Base-by-base conservation (phyloP, 92 coral and sea anemone genomes). In the Scolanthus callimorphus region DNA sequence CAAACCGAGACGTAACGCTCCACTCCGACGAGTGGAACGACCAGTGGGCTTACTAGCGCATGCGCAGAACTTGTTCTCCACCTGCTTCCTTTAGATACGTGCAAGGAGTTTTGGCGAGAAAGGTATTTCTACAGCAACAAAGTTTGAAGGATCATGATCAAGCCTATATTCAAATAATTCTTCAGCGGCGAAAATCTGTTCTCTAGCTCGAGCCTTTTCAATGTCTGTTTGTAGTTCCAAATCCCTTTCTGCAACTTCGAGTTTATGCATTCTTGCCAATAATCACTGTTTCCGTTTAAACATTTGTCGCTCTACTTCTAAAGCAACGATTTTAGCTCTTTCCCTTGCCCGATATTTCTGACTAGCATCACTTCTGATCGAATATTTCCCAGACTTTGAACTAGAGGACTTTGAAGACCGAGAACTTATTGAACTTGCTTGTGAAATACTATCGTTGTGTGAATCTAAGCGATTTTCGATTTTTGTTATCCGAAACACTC, bases 271-370 rank as follows among this genome's bases (percentile, higher is more conserved):
- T 29, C 41, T 34, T 34, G 41, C 41, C 41, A 34, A 34, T 34
- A 76, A 60, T 27, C 64, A 71, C 46, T 77, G 85, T 49, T 34
- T 71, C 27, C 51, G 45, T 56, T 60, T 73, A 23, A 78, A 52
- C 78, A 84, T 62, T 3, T 72, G 51, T 39, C 49, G 49, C 28
- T 84, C 91, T 17, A 74, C 91, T 9, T 63, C 20, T 22, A 84
- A 29, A 20, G 71, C 86, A 12, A 82, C 91, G 38, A 84, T 57
- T 31, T 61, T 74, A n/a, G 71, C 82, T 49, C 58, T 78, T 50
- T 79, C 73, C 58, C 59, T 69, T 8, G 80, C 39, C 22, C 27
- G 21, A 34, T n/a, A 34, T 15, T 34, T 10, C 68, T 62, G 29
- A 53, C 57, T 17, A 52, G 21, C 3, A 25, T 13, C 41, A 34